Evolutionary conservation across 2,888 invertebrate species (phyloP), one percentile per base, ranked within the genome.

Genomic region (Epinotia nisella): DNA sequence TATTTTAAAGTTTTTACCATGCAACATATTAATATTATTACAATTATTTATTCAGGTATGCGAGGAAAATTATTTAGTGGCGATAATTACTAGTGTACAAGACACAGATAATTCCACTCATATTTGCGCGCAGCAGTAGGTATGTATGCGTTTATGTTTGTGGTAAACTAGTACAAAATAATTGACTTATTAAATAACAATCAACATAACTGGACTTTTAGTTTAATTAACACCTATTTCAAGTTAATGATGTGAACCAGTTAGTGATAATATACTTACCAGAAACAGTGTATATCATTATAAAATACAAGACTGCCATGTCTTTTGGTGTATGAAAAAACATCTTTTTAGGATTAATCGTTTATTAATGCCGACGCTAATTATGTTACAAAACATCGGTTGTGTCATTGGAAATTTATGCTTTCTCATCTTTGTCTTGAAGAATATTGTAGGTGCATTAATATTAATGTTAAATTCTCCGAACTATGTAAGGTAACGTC

Each of bases 171-270:
- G 29, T 29, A 29, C 0, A 29, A 29, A 29, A 29, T 17, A 29
- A 29, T 64, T 29, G 13, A 17, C 17, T 53, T 21, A 66, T 55
- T 66, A 39, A 55, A 53, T 66, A 55, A 11, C n/a, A 53, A 65
- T 65, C 9, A 65, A 53, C 19, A 55, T 55, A 66, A 55, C 65
- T 39, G 55, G 55, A 39, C 2, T n/a, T 41, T 66, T 66, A 66
- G 49, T 55, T 39, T 9, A 65, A 21, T 64, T 64, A 39, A 39
- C 55, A 65, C 21, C 55, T 21, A 9, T 24, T 66, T 66, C 21
- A 55, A 15, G n/a, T 39, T 19, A 41, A 55, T 35, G 10, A 41
- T n/a, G 55, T 21, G 65, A 41, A 66, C 65, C 55, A 66, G 21
- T 64, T 64, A 64, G 24, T 24, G 35, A 64, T 53, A 15, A 7